Evolutionary conservation across 1,140 invertebrate species (phyloP).

Genomic region (Brachionus koreanus): DNA sequence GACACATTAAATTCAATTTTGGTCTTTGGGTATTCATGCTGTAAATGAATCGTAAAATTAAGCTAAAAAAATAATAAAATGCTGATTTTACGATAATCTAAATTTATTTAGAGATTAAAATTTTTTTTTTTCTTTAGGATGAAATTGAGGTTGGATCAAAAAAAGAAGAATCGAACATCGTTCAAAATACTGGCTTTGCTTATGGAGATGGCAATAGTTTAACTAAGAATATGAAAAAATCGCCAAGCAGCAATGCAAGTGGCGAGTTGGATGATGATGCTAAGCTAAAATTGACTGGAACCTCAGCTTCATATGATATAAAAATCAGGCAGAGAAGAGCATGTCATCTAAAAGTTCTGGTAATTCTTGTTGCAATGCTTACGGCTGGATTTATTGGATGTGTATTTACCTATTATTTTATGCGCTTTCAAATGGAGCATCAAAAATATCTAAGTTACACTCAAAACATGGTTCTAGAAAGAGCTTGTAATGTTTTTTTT

Average conservation of each 20-base stretch:
- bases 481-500: not conserved
- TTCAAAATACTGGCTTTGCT: conserved; percentile 9
- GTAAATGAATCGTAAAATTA: not conserved
- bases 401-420: conserved; percentile 25
- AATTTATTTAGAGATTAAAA: not conserved
- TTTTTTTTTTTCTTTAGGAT: not conserved
- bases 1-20: conserved; percentile 20
- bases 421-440: conserved; percentile 3
- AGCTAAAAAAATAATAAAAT: not conserved
- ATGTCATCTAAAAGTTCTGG: conserved; percentile 17
- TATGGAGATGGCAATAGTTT: not conserved
- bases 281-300: not conserved
- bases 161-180: not conserved
- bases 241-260: conserved; percentile 12
- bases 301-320: conserved; percentile 27
- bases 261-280: conserved; percentile 10
- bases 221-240: not conserved
- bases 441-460: conserved; percentile 27
- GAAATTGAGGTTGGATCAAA: conserved; percentile 8
- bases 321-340: conserved; percentile 35
- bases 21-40: conserved; percentile 14
- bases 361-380: conserved; percentile 11
- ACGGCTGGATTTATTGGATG: conserved; percentile 28
- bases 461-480: conserved; percentile 30
- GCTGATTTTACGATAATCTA: not conserved